Evolutionary conservation across 2,797 vertebrate genomes (phyloP).

Genomic region (Taenioides sp.): DNA sequence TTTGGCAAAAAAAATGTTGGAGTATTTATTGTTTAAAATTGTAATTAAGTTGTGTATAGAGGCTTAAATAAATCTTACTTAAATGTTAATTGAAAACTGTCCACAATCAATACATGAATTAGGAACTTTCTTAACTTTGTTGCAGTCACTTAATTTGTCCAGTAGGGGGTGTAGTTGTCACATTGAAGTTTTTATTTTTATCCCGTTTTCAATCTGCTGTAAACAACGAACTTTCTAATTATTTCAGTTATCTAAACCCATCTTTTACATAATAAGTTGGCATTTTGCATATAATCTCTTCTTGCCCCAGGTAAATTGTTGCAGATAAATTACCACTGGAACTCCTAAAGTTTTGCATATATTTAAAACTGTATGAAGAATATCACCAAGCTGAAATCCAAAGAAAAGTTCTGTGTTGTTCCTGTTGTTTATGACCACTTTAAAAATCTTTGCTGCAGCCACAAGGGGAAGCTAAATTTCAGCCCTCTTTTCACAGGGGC

Average conservation of each 20-base stretch:
- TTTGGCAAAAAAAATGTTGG: not conserved
- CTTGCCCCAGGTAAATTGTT: too few species aligned
- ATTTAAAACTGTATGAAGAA: too few species aligned
- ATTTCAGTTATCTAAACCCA: not conserved
- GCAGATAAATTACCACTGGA: too few species aligned
- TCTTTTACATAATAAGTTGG: too few species aligned
- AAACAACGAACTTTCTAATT: not conserved
- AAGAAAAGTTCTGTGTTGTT: not conserved
- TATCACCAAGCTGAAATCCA: not conserved
- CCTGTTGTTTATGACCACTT: constrained; percentile 12
- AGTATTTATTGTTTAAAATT: not conserved
- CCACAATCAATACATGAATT: not conserved
- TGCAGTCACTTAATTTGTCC: constrained; percentile 1
- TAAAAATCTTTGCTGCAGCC: constrained; percentile 23
- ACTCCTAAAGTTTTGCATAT: too few species aligned
- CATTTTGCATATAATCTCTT: too few species aligned
- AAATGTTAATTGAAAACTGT: not conserved
- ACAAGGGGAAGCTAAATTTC: constrained; percentile 14
- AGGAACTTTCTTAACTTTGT: not conserved
- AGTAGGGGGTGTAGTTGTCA: not conserved
- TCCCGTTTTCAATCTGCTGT: not conserved
- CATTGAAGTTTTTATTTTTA: not conserved
- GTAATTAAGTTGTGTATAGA: not conserved
- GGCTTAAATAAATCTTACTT: not conserved
- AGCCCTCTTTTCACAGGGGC: constrained; percentile 46